Evolutionary conservation across 2,888 invertebrate species (phyloP).

Genomic region (Spodoptera picta): DNA sequence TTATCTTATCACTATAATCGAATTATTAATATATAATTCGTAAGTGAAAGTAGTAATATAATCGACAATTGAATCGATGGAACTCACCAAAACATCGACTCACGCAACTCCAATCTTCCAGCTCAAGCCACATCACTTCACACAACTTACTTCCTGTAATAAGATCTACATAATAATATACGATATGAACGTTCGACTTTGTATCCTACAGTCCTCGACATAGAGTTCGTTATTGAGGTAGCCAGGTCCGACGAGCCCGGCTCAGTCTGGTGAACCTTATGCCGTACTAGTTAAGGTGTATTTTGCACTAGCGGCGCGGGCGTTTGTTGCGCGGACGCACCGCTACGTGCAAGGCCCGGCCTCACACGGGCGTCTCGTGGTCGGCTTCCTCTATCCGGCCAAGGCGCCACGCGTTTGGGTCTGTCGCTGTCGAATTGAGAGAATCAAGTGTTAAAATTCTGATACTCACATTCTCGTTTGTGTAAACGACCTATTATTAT

Average conservation of each 20-base stretch:
- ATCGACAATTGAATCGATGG: constrained; percentile 44
- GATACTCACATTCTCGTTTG: constrained; percentile 2
- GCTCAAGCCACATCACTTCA: constrained; percentile 33
- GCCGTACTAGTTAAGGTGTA: constrained; percentile 7
- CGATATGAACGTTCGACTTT: constrained; percentile 49
- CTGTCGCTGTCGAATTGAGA: constrained; percentile 86
- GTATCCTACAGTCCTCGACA: constrained; percentile 25
- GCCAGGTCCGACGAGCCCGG: constrained; percentile 22
- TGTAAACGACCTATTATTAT: neutral
- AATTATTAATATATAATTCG: constrained; percentile 52
- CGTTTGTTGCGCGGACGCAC: constrained; percentile 71
- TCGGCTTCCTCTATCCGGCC: constrained; percentile 94
- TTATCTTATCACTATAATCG: constrained; percentile 41
- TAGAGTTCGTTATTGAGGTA: constrained; percentile 48
- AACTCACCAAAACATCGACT: constrained; percentile 27
- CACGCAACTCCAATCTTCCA: constrained; percentile 29
- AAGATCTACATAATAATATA: constrained; percentile 43
- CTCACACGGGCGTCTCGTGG: constrained; percentile 94
- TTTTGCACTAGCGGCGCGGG: constrained; percentile 38
- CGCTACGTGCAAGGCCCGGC: constrained; percentile 77
- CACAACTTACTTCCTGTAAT: constrained; percentile 48
- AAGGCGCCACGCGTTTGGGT: constrained; percentile 94
- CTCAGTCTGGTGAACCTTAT: constrained; percentile 35
- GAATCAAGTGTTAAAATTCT: constrained; percentile 5
- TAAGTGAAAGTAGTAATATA: constrained; percentile 37